Evolutionary conservation across 2,888 invertebrate genomes (phyloP), one percentile per base, ranked within the genome.

Genomic region (Mythimna loreyi): DNA sequence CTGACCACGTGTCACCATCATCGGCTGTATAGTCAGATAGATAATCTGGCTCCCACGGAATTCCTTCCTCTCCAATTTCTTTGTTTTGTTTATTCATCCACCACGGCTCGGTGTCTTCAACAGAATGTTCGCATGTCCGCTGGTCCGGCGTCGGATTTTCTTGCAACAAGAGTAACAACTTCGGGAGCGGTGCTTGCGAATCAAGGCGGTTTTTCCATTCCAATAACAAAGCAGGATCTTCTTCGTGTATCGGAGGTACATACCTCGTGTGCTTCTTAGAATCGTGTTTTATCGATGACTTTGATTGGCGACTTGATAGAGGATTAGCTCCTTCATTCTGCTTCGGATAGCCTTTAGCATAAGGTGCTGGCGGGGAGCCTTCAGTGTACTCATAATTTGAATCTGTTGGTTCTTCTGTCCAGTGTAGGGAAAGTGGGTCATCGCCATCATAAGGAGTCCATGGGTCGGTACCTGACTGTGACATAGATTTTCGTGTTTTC

Each of bases 31-130:
- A 66, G 50, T 66, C 67, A 43, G 40, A n/a, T n/a, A 23, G 28
- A 66, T 66, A 66, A 66, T 66, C 72, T 49, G 55, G 28, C n/a
- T 33, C 49, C 73, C 73, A 72, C 8, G 49, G 59, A 55, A 50
- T 23, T 28, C 28, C 50, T 13, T 63, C 72, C 3, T 57, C 60
- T 8, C 19, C 33, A 50, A 30, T 33, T 0, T 52, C 33, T n/a
- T 40, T 30, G 25, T 6, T 11, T 2, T 13, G 21, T 21, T 16
- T 5, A 6, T 11, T 50, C 11, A 23, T 19, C 65, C 53, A 73
- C 57, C 63, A 63, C 2, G 50, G 43, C 23, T 47, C 50, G 0
- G 16, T 7, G 3, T 72, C 66, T 50, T 66, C 72, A 21, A 49
- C 58, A 49, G 65, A 59, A 55, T 72, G 72, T 21, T 23, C n/a